Percentiles rank a stretch among this genome's conserved stretches.
Conservation (phyloP, 2,113 vertebrate species). For the Psilopsiagon aurifrons region DNA sequence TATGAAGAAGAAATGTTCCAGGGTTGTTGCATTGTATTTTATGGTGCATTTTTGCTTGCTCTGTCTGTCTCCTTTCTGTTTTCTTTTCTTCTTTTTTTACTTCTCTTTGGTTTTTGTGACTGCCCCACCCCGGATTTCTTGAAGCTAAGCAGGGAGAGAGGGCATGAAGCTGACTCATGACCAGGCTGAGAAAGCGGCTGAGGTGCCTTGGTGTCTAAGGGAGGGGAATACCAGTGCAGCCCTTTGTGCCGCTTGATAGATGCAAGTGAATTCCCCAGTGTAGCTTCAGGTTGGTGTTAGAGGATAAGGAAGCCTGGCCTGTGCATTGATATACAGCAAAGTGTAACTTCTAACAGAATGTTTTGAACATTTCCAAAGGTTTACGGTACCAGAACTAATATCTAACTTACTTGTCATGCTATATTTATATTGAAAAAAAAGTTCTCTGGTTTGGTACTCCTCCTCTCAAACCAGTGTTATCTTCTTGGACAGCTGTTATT, state of each 20-base stretch:
- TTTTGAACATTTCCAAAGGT: not conserved
- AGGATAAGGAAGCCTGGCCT: not conserved
- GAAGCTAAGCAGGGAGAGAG: not conserved
- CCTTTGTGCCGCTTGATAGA: not conserved
- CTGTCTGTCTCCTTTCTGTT: not conserved
- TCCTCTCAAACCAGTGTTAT: not conserved
- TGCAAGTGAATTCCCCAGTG: not conserved
- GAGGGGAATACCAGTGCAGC: not conserved
- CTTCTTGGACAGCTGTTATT: not conserved
- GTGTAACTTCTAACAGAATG: not conserved
- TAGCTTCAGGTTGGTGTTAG: not conserved
- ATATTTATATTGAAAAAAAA: not conserved
- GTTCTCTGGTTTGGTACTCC: not conserved
- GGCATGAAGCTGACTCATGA: not conserved
- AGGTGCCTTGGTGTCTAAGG: not conserved
- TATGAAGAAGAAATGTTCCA: not conserved
- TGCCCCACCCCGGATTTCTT: slow-evolving; percentile 28
- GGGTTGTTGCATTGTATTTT: not conserved
- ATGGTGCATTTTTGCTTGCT: not conserved
- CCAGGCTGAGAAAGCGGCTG: not conserved
- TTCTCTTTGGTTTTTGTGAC: not conserved
- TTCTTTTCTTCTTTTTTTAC: not conserved
- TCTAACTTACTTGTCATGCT: not conserved
- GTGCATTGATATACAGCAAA: not conserved
- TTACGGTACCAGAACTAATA: not conserved